Evolutionary conservation across 2,888 invertebrate genomes (phyloP).

Genomic region (Tetanocera ferruginea): DNA sequence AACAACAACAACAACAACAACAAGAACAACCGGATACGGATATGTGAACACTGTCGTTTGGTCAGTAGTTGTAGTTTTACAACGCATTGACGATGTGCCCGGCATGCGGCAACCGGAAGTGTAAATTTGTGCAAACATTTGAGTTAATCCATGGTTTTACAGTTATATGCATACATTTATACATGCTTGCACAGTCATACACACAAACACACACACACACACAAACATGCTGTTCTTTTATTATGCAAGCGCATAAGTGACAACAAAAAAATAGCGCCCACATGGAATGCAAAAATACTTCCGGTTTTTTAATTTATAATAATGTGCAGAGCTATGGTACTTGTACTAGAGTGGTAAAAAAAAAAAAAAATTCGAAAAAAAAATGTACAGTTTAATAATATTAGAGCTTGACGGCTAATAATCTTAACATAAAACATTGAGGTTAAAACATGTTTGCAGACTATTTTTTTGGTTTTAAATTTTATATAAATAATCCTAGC

Average conservation of each 20-base stretch:
- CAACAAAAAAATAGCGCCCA: neutral
- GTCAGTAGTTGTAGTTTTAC: neutral
- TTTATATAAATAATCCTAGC: neutral
- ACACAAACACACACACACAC: conserved; percentile 26
- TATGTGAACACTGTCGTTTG: conserved; percentile 13
- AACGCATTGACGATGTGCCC: conserved; percentile 16
- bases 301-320: neutral
- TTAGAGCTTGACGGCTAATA: neutral
- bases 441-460: neutral
- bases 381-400: conserved; percentile 36
- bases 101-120: conserved; percentile 28
- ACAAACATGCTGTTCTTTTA: neutral
- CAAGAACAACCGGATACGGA: conserved; percentile 9
- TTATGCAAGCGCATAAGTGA: neutral
- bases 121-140: conserved; percentile 38
- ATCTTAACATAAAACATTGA: neutral
- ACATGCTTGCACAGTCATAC: neutral
- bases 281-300: neutral
- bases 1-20: no score
- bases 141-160: conserved; percentile 37
- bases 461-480: neutral
- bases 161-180: conserved; percentile 4
- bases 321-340: conserved; percentile 5
- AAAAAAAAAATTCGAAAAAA: conserved; percentile 23
- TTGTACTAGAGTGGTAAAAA: neutral